A percentile compares a stretch with the other conserved stretches of the same genome.
These are phyloP conservation scores for Aspidoscelis tigris DNA, from an alignment of 2,113 vertebrate species.

Conservation along the genomic window DNA sequence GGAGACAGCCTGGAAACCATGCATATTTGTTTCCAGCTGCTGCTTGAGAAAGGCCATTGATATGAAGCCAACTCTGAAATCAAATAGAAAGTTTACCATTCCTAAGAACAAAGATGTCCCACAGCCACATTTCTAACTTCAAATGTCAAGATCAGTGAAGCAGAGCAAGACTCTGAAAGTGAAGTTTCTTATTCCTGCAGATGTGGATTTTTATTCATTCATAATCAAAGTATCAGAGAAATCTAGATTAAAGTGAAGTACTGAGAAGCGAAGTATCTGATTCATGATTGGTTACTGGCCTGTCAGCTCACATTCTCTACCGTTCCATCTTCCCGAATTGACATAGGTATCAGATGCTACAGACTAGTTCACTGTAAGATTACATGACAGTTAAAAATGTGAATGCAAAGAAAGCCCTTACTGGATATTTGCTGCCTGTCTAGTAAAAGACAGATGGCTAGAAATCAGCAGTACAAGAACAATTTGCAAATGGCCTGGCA, in stretches of 20 bases:
- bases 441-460: neutral
- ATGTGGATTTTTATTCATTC: neutral
- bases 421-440: constrained; percentile 28
- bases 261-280: neutral
- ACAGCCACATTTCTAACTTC: neutral
- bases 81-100: neutral
- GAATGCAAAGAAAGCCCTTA: constrained; percentile 1
- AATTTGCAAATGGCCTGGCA: constrained; percentile 18
- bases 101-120: neutral
- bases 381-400: constrained; percentile 26
- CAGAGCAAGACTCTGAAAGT: constrained; percentile 12
- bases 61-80: neutral
- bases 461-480: constrained; percentile 31
- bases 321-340: constrained; percentile 15
- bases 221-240: neutral
- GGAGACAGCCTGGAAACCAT: neutral
- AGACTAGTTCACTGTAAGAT: neutral
- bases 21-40: neutral
- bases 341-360: neutral
- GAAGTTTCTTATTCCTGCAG: neutral
- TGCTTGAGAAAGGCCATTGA: neutral
- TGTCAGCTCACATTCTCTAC: neutral
- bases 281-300: neutral
- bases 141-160: neutral
- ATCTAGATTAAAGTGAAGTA: neutral